Base-by-base conservation (phyloP, 2,888 invertebrate species). In the Limenitis camilla region DNA sequence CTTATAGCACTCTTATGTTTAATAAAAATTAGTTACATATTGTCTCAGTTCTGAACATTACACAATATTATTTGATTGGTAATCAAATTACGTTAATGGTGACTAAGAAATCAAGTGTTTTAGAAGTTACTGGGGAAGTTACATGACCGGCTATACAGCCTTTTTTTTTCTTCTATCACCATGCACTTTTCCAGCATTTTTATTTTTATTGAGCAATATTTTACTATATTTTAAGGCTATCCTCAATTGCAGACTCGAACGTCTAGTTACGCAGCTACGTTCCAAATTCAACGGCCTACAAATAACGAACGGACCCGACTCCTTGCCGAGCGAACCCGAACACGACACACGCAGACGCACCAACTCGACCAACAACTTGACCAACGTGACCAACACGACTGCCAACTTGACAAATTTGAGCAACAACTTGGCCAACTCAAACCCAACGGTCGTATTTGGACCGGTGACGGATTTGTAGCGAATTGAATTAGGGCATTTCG, bases 401-500 rank as follows among this genome's bases (percentile, higher is more conserved):
- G 53, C 52, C 30, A 56, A 59, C 31, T 39, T 45, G 6, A 31
- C 50, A n/a, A 55, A 53, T 66, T 78, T 81, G 11, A 72, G 78
- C 48, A 78, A 77, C 53, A 76, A 76, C 58, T 71, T 81, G 32
- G 76, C 78, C 51, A 79, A 76, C 62, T 74, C 83, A 10, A 43
- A 36, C 29, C 79, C 49, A 79, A 76, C 61, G 73, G 82, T 90
- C 32, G 82, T 91, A 43, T 89, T 90, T 60, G 91, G 91, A 11
- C 90, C 90, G 10, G 90, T 91, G 11, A 91, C 91, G 2, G 90
- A 91, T 70, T 88, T 89, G 80, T 89, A 87, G 83, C 84, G 83
- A 78, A 80, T 65, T 68, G 70, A 71, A 59, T 39, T 71, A 52
- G 67, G 63, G 56, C 69, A 71, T 56, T 62, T 68, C 56, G 67